These are phyloP conservation scores for Phoenicopterus ruber DNA, from an alignment of 2,113 vertebrate species.

Conservation along the genomic window DNA sequence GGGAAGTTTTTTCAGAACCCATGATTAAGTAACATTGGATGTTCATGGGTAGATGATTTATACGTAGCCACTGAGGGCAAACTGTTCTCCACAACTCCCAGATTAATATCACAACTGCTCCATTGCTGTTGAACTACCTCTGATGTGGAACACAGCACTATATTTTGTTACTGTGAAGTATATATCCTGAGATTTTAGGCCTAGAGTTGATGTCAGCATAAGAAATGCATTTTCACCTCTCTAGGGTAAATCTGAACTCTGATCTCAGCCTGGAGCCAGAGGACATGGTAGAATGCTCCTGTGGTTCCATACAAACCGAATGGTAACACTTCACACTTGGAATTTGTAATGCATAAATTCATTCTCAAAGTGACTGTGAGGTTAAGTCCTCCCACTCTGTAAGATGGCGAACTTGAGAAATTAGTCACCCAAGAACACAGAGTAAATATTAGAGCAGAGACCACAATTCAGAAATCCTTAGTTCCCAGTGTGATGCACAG, in stretches of 20 bases:
- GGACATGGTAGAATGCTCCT: neutral
- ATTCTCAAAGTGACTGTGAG: neutral
- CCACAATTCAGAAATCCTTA: neutral
- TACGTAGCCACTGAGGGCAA: neutral
- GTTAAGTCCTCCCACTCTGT: neutral
- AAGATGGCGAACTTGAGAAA: neutral
- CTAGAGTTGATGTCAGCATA: neutral
- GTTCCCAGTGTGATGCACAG: neutral
- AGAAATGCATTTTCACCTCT: neutral
- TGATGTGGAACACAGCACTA: neutral
- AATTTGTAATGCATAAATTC: neutral
- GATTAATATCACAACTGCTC: neutral
- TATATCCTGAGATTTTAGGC: neutral
- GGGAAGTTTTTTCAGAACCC: neutral
- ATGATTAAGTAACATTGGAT: neutral
- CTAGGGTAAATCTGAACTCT: neutral
- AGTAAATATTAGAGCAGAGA: neutral
- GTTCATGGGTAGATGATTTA: neutral
- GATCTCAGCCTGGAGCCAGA: neutral
- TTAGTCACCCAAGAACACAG: neutral
- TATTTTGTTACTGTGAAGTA: neutral
- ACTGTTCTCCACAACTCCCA: neutral
- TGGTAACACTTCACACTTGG: neutral
- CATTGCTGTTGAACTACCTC: neutral
- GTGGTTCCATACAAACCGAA: neutral